Conservation (phyloP, 1,140 invertebrate genomes). For the Linepithema humile region DNA sequence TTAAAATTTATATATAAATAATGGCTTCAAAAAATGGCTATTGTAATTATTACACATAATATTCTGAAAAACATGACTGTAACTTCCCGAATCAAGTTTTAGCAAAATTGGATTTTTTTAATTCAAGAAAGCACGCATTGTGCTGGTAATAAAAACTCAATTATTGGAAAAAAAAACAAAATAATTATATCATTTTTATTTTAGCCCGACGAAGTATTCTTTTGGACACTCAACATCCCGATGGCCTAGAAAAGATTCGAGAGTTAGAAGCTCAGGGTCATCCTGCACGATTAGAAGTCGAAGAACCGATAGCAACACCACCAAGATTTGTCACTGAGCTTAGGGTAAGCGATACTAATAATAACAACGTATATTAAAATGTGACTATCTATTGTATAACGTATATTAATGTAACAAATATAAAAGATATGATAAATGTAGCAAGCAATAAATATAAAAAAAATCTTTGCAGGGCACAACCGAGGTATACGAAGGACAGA, state of each 20-base stretch:
- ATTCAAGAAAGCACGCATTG: not conserved
- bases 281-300: slow-evolving; percentile 91
- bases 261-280: slow-evolving; percentile 93
- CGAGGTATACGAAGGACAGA: slow-evolving; percentile 93
- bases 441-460: not conserved
- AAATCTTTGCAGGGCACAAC: slow-evolving; percentile 88
- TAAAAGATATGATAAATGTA: slow-evolving; percentile 21
- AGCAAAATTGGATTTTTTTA: not conserved
- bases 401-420: slow-evolving; percentile 2
- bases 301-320: slow-evolving; percentile 90
- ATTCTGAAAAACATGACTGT: not conserved
- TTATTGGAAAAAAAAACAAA: not conserved
- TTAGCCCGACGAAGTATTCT: slow-evolving; percentile 92
- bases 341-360: slow-evolving; percentile 78
- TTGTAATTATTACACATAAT: not conserved
- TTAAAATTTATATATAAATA: not conserved
- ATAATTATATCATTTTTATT: slow-evolving; percentile 65
- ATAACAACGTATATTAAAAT: not conserved
- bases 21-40: not conserved
- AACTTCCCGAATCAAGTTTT: not conserved
- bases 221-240: slow-evolving; percentile 96
- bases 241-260: slow-evolving; percentile 96
- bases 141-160: not conserved
- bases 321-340: slow-evolving; percentile 94
- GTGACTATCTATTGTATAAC: not conserved